Conservation (phyloP, 2,888 invertebrate genomes). For the Sinelater perroti region DNA sequence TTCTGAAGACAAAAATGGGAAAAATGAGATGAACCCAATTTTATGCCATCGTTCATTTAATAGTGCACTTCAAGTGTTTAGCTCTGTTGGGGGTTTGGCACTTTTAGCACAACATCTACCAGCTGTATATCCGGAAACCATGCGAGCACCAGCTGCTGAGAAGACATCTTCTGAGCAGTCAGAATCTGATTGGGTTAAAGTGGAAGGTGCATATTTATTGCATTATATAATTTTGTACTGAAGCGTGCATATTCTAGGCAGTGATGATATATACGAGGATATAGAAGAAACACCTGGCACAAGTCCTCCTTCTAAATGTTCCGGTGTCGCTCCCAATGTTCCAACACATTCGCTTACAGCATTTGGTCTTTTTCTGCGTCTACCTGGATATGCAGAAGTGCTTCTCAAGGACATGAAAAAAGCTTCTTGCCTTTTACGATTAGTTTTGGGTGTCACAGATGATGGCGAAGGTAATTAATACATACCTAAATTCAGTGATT, state of each 20-base stretch:
- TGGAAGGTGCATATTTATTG: conserved; percentile 57
- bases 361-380: conserved; percentile 85
- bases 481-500: too few relatives aligned
- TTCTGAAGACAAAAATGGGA: conserved; percentile 43
- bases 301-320: conserved; percentile 63
- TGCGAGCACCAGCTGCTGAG: conserved; percentile 66
- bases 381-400: conserved; percentile 92
- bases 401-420: conserved; percentile 83
- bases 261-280: conserved; percentile 71
- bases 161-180: conserved; percentile 64
- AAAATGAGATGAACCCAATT: conserved; percentile 39
- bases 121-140: conserved; percentile 84
- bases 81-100: conserved; percentile 86
- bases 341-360: conserved; percentile 93
- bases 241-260: conserved; percentile 63
- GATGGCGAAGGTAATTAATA: conserved; percentile 81
- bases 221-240: background rate
- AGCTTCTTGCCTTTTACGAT: conserved; percentile 84
- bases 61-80: conserved; percentile 83
- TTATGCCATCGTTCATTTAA: conserved; percentile 55
- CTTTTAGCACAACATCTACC: conserved; percentile 89
- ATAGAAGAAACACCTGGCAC: conserved; percentile 65
- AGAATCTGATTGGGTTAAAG: conserved; percentile 62
- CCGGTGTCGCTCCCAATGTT: conserved; percentile 68
- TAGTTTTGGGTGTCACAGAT: conserved; percentile 90